Percentiles rank a stretch among this genome's conserved stretches.
Evolutionary conservation across 2,113 vertebrate genomes (phyloP).

Genomic region (Oxygymnocypris stewartii): DNA sequence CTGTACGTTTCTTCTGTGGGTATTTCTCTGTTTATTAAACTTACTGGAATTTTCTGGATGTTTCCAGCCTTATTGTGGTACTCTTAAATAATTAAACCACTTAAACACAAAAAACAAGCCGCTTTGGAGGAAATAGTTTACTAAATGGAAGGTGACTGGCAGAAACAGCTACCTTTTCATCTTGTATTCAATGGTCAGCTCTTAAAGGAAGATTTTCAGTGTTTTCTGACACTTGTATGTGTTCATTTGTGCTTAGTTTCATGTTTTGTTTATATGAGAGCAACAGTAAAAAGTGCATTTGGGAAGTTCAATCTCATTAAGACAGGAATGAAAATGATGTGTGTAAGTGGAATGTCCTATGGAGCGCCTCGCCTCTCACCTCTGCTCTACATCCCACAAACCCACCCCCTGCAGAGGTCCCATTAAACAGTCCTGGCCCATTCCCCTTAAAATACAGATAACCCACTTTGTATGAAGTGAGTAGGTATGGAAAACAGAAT

Average conservation of each 20-base stretch:
- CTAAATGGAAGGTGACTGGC: neutral
- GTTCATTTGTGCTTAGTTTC: neutral
- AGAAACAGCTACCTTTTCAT: neutral
- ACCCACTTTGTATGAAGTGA: neutral
- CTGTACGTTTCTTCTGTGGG: neutral
- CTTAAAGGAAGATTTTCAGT: neutral
- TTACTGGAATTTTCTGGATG: neutral
- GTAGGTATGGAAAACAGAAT: constrained; percentile 23
- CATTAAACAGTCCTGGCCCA: constrained; percentile 12
- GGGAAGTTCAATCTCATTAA: constrained; percentile 45
- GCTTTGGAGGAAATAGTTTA: neutral
- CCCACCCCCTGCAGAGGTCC: constrained; percentile 23
- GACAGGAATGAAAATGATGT: constrained; percentile 56
- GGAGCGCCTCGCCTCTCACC: constrained; percentile 39
- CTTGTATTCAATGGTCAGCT: neutral
- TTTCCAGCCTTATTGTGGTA: neutral
- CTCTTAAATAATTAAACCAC: neutral
- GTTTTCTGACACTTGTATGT: neutral
- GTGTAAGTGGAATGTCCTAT: constrained; percentile 54
- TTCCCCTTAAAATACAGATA: constrained; percentile 4
- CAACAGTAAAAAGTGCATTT: constrained; percentile 25
- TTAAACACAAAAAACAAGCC: neutral
- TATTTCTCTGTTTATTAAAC: neutral
- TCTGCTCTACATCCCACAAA: constrained; percentile 43
- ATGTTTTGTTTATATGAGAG: constrained; percentile 25